These are phyloP conservation scores for Poeciliopsis retropinna DNA, from an alignment of 2,113 vertebrate species.

Conservation along the genomic window DNA sequence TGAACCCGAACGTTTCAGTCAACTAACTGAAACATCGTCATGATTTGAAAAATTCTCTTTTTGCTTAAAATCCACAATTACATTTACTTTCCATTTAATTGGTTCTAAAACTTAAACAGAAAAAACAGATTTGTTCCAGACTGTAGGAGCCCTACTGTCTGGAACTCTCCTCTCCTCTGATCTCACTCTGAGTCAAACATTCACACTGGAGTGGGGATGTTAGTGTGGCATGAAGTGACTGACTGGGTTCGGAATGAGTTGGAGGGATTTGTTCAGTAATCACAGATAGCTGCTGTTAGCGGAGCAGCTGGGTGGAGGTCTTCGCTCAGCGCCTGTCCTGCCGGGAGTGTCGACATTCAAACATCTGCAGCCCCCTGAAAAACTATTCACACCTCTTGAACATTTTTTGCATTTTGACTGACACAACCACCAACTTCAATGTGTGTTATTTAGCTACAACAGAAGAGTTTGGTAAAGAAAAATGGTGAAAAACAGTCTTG, in stretches of 20 bases:
- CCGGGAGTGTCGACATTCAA: not conserved
- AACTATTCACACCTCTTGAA: not conserved
- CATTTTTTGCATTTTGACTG: not conserved
- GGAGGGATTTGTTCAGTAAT: not conserved
- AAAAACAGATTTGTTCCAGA: too few species aligned
- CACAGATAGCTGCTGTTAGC: not conserved
- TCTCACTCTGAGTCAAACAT: conserved; percentile 32
- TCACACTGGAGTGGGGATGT: conserved; percentile 28
- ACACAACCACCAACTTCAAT: not conserved
- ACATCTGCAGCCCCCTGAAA: not conserved
- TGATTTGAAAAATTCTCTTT: not conserved
- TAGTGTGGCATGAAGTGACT: conserved; percentile 5
- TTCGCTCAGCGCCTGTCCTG: not conserved
- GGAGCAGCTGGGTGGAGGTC: not conserved
- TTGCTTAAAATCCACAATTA: not conserved
- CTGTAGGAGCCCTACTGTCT: not conserved
- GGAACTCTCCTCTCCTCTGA: conserved; percentile 8
- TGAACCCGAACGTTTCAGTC: too few species aligned
- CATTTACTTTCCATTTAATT: not conserved
- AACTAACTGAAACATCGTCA: too few species aligned
- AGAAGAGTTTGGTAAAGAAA: not conserved
- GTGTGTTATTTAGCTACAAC: not conserved
- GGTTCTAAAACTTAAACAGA: not conserved
- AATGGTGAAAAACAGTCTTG: not conserved
- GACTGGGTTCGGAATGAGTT: not conserved